Conservation (phyloP, 2,113 vertebrate species). For the Stercorarius parasiticus region DNA sequence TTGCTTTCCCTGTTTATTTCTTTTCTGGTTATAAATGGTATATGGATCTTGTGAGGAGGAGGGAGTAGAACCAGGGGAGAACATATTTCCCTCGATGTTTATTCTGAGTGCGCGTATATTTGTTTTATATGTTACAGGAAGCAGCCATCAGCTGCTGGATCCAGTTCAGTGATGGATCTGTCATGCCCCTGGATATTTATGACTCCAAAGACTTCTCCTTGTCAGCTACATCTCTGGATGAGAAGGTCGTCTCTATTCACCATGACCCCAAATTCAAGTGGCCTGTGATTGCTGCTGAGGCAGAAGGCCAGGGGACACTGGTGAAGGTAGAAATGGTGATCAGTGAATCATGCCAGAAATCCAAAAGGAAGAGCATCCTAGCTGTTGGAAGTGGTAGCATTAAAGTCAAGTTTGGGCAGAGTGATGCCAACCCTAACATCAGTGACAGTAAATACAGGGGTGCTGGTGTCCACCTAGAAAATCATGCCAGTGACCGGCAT, state of each 20-base stretch:
- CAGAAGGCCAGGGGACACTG: constrained; percentile 85
- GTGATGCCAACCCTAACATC: constrained; percentile 51
- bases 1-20: background rate
- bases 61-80: background rate
- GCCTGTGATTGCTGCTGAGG: constrained; percentile 80
- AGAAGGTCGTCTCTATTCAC: constrained; percentile 84
- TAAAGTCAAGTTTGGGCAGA: constrained; percentile 83
- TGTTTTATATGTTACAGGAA: constrained; percentile 72
- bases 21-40: background rate
- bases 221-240: constrained; percentile 83
- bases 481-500: constrained; percentile 23
- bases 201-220: constrained; percentile 83
- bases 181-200: constrained; percentile 89
- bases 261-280: constrained; percentile 75
- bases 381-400: constrained; percentile 83
- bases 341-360: constrained; percentile 88
- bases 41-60: background rate
- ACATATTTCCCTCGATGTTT: background rate
- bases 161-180: constrained; percentile 90
- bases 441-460: constrained; percentile 54
- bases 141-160: constrained; percentile 90
- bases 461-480: constrained; percentile 63
- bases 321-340: constrained; percentile 89
- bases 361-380: constrained; percentile 87
- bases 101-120: background rate